Evolutionary conservation across 1,140 invertebrate species (phyloP), one percentile per base, ranked within the genome.

Genomic region (Oncopeltus fasciatus): DNA sequence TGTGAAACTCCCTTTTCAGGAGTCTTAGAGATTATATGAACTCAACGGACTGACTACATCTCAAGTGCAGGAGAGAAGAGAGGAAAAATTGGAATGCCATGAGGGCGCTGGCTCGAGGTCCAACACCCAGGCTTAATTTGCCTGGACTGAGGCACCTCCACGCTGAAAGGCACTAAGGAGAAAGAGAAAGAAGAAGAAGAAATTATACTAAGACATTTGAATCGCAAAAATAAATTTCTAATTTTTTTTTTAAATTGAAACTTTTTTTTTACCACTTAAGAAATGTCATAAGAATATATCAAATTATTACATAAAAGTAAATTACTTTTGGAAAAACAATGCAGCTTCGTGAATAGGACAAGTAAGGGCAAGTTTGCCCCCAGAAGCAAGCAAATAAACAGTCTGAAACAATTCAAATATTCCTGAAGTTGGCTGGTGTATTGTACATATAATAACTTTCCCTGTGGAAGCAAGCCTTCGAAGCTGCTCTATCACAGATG

Each of bases 401-500:
- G 87, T 79, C 61, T 90, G 82, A 72, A 93, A 93, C 58, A 89
- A 75, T 67, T 86, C 81, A 67, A 90, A 89, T 5, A 92, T 79
- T 63, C 87, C 85, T 4, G 88, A 92, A 8, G 88, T 86, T 0
- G 90, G 90, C 69, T 94, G 90, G 74, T 94, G 90, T 31, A 93
- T 85, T 0, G 88, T 87, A 67, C 87, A 88, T 21, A 93, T 80
- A 11, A 92, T 83, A 33, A 87, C 82, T 75, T 88, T 88, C 44
- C 80, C 87, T 53, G 75, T 77, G 57, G 71, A 70, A 0, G 84
- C 82, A 21, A 89, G 72, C 56, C 77, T 74, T 68, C 80, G 74
- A 49, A 93, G 74, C 0, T 84, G 82, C 61, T 81, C 78, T 5
- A 90, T 81, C 1, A 92, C 83, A 12, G 81, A 76, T 31, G 81